Evolutionary conservation across 2,113 vertebrate species (phyloP), one percentile per base, ranked within the genome.

Genomic region (Hippocampus mohnikei): DNA sequence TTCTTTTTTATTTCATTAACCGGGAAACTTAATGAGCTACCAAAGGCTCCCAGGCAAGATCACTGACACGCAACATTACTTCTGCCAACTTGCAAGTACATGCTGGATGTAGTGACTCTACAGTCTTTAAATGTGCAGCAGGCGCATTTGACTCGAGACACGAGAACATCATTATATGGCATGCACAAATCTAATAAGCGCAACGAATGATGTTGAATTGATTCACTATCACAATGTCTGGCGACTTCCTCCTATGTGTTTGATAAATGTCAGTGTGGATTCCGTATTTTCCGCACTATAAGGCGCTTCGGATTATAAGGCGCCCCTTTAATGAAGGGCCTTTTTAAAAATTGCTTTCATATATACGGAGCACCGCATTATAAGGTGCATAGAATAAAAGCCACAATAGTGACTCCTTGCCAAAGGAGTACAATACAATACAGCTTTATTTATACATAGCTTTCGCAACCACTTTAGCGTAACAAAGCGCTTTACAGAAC

Each of bases 1-100:
- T 73, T 82, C 72, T 84, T 77, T 84, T 77, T 83, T 82, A 88
- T 85, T 88, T 83, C 66, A 85, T 87, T 88, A 88, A 80, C 72
- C 74, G 67, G 53, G 59, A 60, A 87, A 82, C 82, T 71, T 80
- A 87, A 82, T 85, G 81, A 82, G 82, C 86, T 76, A 72, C 84
- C 72, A 58, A 74, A 80, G 86, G 79, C 85, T 83, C 84, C 44
- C 50, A 71, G 76, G 80, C 65, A 44, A 53, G 18, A 40, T 20
- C 72, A 46, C 74, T 66, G 53, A 52, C 21, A 60, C 55, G 60
- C n/a, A 74, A 41, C 71, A 40, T 29, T 40, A 15, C 75, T 56
- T 52, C 52, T 83, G 70, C 37, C 52, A n/a, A 29, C 29, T 70
- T 11, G 33, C 20, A 59, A 46, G 65, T 16, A n/a, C 37, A 41